Evolutionary conservation across 1,140 invertebrate genomes (phyloP), one percentile per base, ranked within the genome.

Genomic region (Heterodera carotae): DNA sequence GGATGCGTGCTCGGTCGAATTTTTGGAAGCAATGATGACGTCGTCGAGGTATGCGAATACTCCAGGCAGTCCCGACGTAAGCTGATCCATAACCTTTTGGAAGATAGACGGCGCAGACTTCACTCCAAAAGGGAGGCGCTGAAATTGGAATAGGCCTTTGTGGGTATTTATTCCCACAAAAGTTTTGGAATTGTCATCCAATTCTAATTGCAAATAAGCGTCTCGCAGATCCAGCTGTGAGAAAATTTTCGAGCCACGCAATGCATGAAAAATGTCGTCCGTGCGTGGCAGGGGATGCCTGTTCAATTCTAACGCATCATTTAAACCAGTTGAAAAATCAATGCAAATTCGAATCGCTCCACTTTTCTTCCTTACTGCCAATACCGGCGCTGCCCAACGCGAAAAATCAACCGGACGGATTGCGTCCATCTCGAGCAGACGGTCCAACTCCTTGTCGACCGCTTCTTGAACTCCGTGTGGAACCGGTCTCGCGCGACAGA

Each of bases 91-190:
- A 12, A 75, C 70, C n/a, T 77, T 75, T 31, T 75, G 74, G 53
- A 75, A 75, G 1, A 75, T 75, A n/a, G 31, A 88, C 83, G 90
- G 89, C 1, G 89, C 88, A 31, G 86, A 87, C 78, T 88, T 87
- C 7, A 91, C 87, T 10, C 88, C 90, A 86, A 89, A 91, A 2
- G 83, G 86, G 8, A 90, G 72, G 43, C 87, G 73, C 72, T 88
- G 88, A 80, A 89, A 88, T 62, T 72, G n/a, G 69, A 86, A 90
- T 82, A 33, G 87, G 1, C 74, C 74, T n/a, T 29, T 72, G 7
- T 75, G 74, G 22, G 74, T 75, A n/a, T 73, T 75, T 18, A 75
- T 75, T 29, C 67, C 74, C 33, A 33, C 33, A 7, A 75, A 77
- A n/a, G 22, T 6, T 10, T 75, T 75, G 22, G 74, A 75, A 5